phyloP scores from a whole-genome alignment of 2,113 vertebrate genomes.

The Saccopteryx leptura region DNA sequence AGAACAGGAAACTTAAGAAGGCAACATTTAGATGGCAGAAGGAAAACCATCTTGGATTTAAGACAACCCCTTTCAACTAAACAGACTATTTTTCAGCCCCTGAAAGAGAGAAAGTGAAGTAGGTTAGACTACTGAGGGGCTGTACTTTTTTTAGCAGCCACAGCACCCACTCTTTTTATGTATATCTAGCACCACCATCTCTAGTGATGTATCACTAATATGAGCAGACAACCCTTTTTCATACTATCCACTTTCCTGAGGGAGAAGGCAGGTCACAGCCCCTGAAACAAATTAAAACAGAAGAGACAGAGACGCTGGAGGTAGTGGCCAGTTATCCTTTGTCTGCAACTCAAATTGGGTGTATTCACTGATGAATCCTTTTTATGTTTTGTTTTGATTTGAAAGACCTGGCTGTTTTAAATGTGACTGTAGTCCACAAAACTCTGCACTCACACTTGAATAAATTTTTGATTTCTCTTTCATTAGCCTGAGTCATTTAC shows the following conservation, averaged over 20 bases:
- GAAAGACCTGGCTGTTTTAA: background rate
- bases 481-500: background rate
- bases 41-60: background rate
- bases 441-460: background rate
- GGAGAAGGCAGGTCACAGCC: too few species aligned
- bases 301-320: background rate
- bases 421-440: background rate
- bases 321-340: background rate
- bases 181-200: too few species aligned
- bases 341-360: background rate
- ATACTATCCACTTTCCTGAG: too few species aligned
- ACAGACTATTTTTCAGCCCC: background rate
- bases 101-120: background rate
- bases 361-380: too few species aligned
- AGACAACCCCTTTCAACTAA: background rate
- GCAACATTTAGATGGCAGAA: background rate
- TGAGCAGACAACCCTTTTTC: too few species aligned
- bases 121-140: background rate
- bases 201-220: too few species aligned
- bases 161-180: too few species aligned
- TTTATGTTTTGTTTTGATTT: background rate
- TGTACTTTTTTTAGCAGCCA: too few species aligned
- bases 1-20: background rate
- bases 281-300: background rate
- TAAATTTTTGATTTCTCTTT: background rate